These are phyloP conservation scores for Papilio xuthus DNA, from an alignment of 1,140 invertebrate species.

Conservation along the genomic window DNA sequence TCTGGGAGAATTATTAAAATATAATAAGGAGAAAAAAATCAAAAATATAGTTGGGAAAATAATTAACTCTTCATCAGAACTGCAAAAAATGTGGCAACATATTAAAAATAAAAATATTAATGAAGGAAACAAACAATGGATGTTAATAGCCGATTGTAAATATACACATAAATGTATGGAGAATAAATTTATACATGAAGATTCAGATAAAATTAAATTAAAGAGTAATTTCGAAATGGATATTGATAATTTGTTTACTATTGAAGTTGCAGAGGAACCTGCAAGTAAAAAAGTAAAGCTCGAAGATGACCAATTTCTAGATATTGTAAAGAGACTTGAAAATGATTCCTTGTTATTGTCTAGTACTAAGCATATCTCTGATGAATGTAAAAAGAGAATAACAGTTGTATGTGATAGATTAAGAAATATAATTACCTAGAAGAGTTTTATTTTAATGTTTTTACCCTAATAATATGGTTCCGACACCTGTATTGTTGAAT, in stretches of 20 bases:
- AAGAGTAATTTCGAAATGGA: constrained; percentile 61
- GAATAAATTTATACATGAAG: constrained; percentile 13
- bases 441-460: constrained; percentile 36
- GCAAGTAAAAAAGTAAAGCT: constrained; percentile 61
- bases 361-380: constrained; percentile 50
- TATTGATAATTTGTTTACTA: constrained; percentile 56
- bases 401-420: constrained; percentile 54
- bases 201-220: constrained; percentile 41
- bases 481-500: too few relatives aligned
- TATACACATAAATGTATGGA: constrained; percentile 59
- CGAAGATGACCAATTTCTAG: constrained; percentile 47
- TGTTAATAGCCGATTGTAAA: constrained; percentile 29
- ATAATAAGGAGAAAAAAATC: not conserved
- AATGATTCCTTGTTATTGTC: constrained; percentile 47
- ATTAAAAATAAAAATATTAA: constrained; percentile 21
- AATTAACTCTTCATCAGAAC: constrained; percentile 32
- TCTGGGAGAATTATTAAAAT: constrained; percentile 44
- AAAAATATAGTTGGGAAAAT: constrained; percentile 42
- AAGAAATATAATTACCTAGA: constrained; percentile 58
- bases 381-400: constrained; percentile 55
- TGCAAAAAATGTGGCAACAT: constrained; percentile 21
- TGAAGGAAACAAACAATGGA: constrained; percentile 43
- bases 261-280: constrained; percentile 57
- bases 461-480: too few relatives aligned
- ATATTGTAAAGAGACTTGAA: constrained; percentile 58